Evolutionary conservation across 2,888 invertebrate genomes (phyloP), one percentile per base, ranked within the genome.

Genomic region (Saturnia japonica): DNA sequence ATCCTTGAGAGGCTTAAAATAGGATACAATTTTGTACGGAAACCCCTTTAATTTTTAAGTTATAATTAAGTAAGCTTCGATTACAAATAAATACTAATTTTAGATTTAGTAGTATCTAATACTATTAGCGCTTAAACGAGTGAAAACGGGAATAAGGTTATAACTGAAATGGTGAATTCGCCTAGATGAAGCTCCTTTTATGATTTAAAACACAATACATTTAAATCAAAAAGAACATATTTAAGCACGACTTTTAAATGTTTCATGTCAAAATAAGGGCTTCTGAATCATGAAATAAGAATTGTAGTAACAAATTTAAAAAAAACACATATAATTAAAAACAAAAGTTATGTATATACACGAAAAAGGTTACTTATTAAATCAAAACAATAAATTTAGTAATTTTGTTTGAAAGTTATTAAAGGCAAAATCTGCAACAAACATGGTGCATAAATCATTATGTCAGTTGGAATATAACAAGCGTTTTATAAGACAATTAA

Each of bases 401-500:
- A 43, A 43, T 47, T 45, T 25, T 25, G 45, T 25, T 67, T 19
- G 19, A 25, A 12, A n/a, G 40, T 64, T 64, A 64, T 64, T 34
- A 64, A 64, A 40, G 25, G 57, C 57, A 64, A 45, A 77, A 77
- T 78, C 72, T 57, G 76, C 77, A 77, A 78, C 75, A 9, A 68
- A 64, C 60, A 57, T 74, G 75, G 72, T 75, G 68, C 78, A 85
- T 84, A 84, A 85, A 87, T 84, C 85, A 83, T 77, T 74, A 69
- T 79, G 81, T 84, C 84, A 82, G 79, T 80, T 75, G 71, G 78
- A 77, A 79, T 82, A 86, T 78, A 86, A 89, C 85, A 87, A 85
- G 89, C 88, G 88, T 89, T 85, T 87, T 89, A 88, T 86, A 89
- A 86, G 83, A 85, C 84, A 89, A 90, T 90, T 89, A 91, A 88